Evolutionary conservation across 2,113 vertebrate genomes (phyloP), one percentile per base, ranked within the genome.

Genomic region (Formicarius rufipectus): DNA sequence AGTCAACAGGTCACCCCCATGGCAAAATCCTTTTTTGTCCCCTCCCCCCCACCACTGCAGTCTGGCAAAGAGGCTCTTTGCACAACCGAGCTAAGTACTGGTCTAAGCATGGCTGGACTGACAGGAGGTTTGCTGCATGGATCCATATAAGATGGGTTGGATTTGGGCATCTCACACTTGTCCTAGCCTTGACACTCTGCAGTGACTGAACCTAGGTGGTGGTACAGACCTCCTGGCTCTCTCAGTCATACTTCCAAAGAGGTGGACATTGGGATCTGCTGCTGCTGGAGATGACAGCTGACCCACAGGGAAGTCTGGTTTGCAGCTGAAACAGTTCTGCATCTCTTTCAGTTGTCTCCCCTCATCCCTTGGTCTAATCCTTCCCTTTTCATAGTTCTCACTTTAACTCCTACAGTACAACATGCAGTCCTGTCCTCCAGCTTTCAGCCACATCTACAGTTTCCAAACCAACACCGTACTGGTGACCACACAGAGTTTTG

Each of bases 1-100:
- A 96, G 84, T 90, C 67, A 88, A 7, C 60, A 56, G 85, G 64
- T 59, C 80, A 84, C 17, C 44, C 76, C 89, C 45, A 39, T 71
- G 52, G 80, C 68, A 90, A 85, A 73, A 72, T 9, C 44, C 12
- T 10, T 55, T 37, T 50, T 22, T 58, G 39, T 31, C 8, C 25
- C 30, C 3, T 10, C 35, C 78, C 50, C 39, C 68, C 78, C 50
- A 35, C 68, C 53, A 35, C 40, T 31, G 67, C 68, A 74, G 82
- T 25, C 82, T 53, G 83, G 78, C 60, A 67, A 93, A 56, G 30
- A 31, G 44, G 39, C 67, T 89, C 52, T 50, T 27, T 10, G 63
- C 82, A 59, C 13, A 14, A 72, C 50, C 7, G 11, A 84, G 49
- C 18, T 15, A 66, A 79, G 50, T 10, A 40, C 69, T 55, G 69